These are phyloP conservation scores for Dendrophyllia cribrosa DNA, from an alignment of 64 coral and sea anemone genomes.

Conservation along the genomic window DNA sequence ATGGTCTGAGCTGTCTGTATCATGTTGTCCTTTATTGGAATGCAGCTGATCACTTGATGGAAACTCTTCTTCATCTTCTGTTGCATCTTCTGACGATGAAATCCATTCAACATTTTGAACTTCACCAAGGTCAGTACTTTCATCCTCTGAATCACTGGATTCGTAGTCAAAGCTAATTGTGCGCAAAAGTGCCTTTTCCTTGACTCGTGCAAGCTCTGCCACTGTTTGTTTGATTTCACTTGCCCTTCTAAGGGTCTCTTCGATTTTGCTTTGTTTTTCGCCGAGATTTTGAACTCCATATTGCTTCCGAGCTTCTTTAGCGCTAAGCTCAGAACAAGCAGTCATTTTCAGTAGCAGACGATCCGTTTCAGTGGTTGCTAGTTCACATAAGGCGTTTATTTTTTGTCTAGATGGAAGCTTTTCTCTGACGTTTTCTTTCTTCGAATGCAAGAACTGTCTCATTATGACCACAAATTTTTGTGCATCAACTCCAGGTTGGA, in stretches of 20 bases:
- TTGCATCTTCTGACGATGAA: neutral
- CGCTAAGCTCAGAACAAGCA: constrained; percentile 9
- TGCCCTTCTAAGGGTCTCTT: neutral
- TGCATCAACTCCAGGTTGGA: constrained; percentile 49
- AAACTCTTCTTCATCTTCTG: neutral
- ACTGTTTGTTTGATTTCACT: constrained; percentile 33
- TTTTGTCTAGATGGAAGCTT: constrained; percentile 46
- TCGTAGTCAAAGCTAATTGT: neutral
- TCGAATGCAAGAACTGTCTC: constrained; percentile 18
- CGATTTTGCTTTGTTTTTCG: neutral
- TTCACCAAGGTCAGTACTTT: neutral
- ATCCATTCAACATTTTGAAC: constrained; percentile 12
- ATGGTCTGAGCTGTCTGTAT: no score
- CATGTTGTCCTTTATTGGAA: no score
- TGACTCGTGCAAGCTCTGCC: constrained; percentile 27
- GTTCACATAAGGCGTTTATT: constrained; percentile 30
- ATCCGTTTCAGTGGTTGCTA: constrained; percentile 27
- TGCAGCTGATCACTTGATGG: neutral
- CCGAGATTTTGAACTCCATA: constrained; percentile 56
- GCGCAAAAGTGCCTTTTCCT: neutral
- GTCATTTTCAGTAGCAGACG: constrained; percentile 39
- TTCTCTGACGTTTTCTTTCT: neutral
- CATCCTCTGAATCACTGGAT: constrained; percentile 35
- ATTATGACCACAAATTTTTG: constrained; percentile 17
- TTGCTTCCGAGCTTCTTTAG: constrained; percentile 47